Percentiles rank a stretch among this genome's conserved stretches.
phyloP scores from a whole-genome alignment of 2,888 invertebrate genomes.

The Dinocampus coccinellae region DNA sequence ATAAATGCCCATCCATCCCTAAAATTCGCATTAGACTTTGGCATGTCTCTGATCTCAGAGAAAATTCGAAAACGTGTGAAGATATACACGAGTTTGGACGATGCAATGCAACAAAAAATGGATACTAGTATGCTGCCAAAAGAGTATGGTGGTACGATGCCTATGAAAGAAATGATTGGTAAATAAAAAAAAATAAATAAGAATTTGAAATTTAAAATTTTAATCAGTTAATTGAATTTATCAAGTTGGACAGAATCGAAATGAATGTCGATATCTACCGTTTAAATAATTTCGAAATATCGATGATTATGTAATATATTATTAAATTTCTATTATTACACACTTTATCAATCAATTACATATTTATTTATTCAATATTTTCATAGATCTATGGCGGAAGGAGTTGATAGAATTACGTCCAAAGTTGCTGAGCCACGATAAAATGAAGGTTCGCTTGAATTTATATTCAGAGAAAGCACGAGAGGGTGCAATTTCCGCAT shows the following conservation, averaged over 20 bases:
- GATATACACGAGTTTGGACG: slow-evolving; percentile 76
- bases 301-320: background rate
- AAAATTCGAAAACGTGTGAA: slow-evolving; percentile 81
- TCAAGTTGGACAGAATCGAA: no score
- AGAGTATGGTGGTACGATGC: slow-evolving; percentile 87
- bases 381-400: slow-evolving; percentile 76
- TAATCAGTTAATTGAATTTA: no score
- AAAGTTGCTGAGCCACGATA: slow-evolving; percentile 76
- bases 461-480: slow-evolving; percentile 80
- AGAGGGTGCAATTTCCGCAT: slow-evolving; percentile 81
- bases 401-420: slow-evolving; percentile 76
- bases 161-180: slow-evolving; percentile 88
- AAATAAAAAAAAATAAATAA: slow-evolving; percentile 50
- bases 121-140: slow-evolving; percentile 79
- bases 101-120: slow-evolving; percentile 71
- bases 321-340: background rate
- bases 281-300: background rate
- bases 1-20: slow-evolving; percentile 82
- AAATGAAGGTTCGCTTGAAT: slow-evolving; percentile 78
- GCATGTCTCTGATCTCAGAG: slow-evolving; percentile 82
- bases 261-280: background rate
- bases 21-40: slow-evolving; percentile 83
- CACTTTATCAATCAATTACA: background rate
- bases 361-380: background rate
- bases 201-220: background rate